Conservation (phyloP, 2,888 invertebrate species). For the Kuschelorhynchus macadamiae region DNA sequence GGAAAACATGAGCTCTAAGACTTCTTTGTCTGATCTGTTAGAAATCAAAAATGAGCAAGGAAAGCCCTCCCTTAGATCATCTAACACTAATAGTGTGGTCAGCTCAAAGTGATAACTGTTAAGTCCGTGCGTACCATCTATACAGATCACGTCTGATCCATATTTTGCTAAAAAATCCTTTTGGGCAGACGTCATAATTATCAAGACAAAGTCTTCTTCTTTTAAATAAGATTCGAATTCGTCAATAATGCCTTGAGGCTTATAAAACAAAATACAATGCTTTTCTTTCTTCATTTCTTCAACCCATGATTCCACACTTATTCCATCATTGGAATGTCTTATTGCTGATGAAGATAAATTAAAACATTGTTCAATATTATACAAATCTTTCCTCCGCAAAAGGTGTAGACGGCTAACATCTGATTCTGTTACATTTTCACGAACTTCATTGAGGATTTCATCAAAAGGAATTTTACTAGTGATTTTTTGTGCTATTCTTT, state of each 20-base stretch:
- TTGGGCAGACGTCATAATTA: constrained; percentile 56
- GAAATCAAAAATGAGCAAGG: too few relatives aligned
- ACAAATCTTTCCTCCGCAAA: constrained; percentile 39
- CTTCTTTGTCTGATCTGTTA: too few relatives aligned
- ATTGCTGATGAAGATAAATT: constrained; percentile 31
- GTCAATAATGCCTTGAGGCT: constrained; percentile 39
- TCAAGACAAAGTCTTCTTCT: constrained; percentile 55
- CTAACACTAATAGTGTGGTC: too few relatives aligned
- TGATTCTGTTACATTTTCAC: constrained; percentile 22
- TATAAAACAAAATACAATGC: constrained; percentile 50
- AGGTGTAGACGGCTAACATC: constrained; percentile 33
- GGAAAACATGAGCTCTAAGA: not conserved
- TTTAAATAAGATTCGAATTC: constrained; percentile 47
- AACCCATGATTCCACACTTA: constrained; percentile 41
- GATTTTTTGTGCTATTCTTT: constrained; percentile 26
- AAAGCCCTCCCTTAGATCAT: too few relatives aligned
- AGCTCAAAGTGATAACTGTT: too few relatives aligned
- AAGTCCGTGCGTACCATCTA: too few relatives aligned
- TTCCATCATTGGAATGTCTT: constrained; percentile 28
- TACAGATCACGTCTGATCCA: not conserved
- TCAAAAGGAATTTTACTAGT: constrained; percentile 45
- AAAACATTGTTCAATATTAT: constrained; percentile 45
- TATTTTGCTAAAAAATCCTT: constrained; percentile 52
- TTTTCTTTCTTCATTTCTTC: constrained; percentile 16
- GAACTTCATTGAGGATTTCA: constrained; percentile 42